Evolutionary conservation across 2,113 vertebrate genomes (phyloP).

Genomic region (Gila orcuttii): DNA sequence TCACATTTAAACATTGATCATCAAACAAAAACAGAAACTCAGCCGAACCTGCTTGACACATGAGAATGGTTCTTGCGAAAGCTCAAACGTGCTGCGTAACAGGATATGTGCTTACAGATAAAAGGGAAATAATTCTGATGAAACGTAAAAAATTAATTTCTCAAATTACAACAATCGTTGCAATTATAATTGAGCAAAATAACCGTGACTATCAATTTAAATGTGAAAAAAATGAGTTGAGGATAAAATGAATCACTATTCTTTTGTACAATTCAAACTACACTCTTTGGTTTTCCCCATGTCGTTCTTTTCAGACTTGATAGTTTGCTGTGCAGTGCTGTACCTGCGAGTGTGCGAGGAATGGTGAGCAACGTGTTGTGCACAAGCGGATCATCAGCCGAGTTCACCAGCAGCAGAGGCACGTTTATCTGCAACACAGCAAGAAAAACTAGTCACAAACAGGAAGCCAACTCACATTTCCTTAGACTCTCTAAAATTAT

Average conservation of each 20-base stretch:
- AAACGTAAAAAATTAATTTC: too few relatives aligned
- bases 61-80: too few relatives aligned
- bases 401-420: slow-evolving; percentile 94
- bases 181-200: too few relatives aligned
- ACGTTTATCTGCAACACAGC: slow-evolving; percentile 82
- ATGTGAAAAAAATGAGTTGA: neutral
- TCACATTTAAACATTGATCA: too few relatives aligned
- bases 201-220: too few relatives aligned
- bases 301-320: neutral
- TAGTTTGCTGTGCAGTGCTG: neutral
- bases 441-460: neutral
- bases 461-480: neutral
- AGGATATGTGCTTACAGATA: too few relatives aligned
- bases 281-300: too few relatives aligned
- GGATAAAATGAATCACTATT: neutral
- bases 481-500: neutral
- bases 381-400: slow-evolving; percentile 93
- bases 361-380: slow-evolving; percentile 94
- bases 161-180: too few relatives aligned
- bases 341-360: slow-evolving; percentile 94
- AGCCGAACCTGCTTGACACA: too few relatives aligned
- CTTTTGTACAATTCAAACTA: neutral
- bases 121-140: too few relatives aligned
- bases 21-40: too few relatives aligned
- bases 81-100: too few relatives aligned